A percentile compares a stretch with the other conserved stretches of the same genome.
These are phyloP conservation scores for Ornithoptera alexandrae DNA, from an alignment of 2,888 invertebrate genomes.

Conservation along the genomic window DNA sequence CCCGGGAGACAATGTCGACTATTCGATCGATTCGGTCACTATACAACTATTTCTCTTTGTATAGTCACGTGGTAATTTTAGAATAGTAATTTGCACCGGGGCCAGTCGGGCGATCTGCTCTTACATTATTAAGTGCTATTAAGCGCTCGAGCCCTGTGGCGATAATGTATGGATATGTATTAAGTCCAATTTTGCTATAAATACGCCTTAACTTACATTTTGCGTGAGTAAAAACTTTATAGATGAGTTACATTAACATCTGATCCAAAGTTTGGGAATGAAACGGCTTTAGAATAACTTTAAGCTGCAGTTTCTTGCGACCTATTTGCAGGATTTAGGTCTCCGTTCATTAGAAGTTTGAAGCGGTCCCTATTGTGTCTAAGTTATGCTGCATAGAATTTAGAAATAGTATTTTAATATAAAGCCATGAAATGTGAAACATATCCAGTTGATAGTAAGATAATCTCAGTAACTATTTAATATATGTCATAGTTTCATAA, in stretches of 20 bases:
- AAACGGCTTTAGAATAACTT: conserved; percentile 9
- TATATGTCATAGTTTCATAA: no score
- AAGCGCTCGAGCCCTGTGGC: conserved; percentile 10
- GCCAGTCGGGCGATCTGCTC: conserved; percentile 9
- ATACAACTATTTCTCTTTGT: conserved; percentile 57
- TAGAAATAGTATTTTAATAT: no score
- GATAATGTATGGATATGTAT: conserved; percentile 22
- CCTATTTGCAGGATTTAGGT: conserved; percentile 25
- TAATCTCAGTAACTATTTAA: no score
- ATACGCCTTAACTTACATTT: conserved; percentile 9
- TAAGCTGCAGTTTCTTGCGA: conserved; percentile 12
- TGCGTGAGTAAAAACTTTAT: conserved; percentile 6
- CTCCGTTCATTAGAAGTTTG: conserved; percentile 28
- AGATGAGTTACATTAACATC: background rate
- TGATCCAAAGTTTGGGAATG: background rate
- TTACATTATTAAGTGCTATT: conserved; percentile 26
- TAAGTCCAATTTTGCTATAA: conserved; percentile 9
- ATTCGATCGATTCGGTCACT: conserved; percentile 57
- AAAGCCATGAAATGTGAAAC: no score
- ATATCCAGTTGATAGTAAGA: no score
- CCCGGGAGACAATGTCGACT: conserved; percentile 50
- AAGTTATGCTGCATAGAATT: no score
- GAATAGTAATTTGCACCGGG: conserved; percentile 25
- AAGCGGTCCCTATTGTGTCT: conserved; percentile 18
- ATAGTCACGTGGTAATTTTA: conserved; percentile 28